phyloP scores from a whole-genome alignment of 1,140 invertebrate genomes.

The Tetramorium alpestre region DNA sequence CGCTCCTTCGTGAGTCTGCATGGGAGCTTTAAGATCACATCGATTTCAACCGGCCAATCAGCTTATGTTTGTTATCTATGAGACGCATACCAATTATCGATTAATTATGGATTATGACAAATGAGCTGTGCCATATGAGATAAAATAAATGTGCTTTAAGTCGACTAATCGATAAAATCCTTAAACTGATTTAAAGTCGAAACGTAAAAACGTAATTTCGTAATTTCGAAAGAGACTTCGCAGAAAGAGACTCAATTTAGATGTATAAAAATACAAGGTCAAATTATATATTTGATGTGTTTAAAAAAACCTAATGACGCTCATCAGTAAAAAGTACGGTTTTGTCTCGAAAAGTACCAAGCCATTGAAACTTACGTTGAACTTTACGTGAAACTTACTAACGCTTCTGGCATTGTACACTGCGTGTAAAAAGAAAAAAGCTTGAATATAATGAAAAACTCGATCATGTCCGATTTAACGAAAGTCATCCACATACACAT shows the following conservation, averaged over 20 bases:
- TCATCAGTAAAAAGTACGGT: not conserved
- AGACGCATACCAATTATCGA: slow-evolving; percentile 45
- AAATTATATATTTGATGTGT: not conserved
- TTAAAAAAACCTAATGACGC: not conserved
- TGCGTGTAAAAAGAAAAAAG: not conserved
- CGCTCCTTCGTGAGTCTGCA: not conserved
- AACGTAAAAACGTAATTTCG: not conserved
- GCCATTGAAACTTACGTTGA: not conserved
- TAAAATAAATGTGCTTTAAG: not conserved
- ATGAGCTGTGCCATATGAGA: too few species aligned
- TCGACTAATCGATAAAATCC: not conserved
- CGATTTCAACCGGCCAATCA: not conserved
- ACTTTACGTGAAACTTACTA: not conserved
- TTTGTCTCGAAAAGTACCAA: not conserved
- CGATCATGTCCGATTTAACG: not conserved
- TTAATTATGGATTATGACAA: not conserved
- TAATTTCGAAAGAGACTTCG: not conserved
- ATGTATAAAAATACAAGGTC: not conserved
- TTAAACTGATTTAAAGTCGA: not conserved
- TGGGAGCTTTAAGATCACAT: not conserved
- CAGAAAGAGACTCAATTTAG: not conserved
- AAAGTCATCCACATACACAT: not conserved
- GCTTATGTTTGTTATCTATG: not conserved
- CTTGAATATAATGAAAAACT: not conserved
- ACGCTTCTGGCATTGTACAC: not conserved